Conservation (phyloP, 64 coral and sea anemone species). For the Pachyseris speciosa region DNA sequence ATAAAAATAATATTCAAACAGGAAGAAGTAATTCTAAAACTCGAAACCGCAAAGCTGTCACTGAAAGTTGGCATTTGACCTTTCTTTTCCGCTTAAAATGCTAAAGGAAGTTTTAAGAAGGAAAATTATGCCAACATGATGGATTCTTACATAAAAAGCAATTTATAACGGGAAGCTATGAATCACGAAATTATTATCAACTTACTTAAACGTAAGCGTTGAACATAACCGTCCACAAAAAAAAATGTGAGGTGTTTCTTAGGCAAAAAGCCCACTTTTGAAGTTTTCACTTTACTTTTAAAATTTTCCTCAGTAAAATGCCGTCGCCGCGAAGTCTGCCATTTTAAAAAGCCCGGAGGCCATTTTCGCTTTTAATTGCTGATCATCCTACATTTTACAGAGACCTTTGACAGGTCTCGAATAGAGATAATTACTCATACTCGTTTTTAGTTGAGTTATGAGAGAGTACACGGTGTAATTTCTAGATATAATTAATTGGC, state of each 20-base stretch:
- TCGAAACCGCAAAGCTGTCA: neutral
- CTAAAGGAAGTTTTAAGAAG: neutral
- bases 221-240: neutral
- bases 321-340: slow-evolving; percentile 22
- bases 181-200: neutral
- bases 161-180: neutral
- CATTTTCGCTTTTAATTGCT: slow-evolving; percentile 10
- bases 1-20: neutral
- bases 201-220: neutral
- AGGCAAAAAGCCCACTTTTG: neutral
- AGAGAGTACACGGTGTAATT: neutral
- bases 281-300: neutral
- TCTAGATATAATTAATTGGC: slow-evolving; percentile 4
- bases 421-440: neutral
- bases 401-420: neutral
- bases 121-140: neutral
- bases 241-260: neutral
- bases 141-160: neutral
- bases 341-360: neutral
- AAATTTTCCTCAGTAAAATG: neutral
- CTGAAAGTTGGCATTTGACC: neutral
- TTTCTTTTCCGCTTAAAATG: neutral
- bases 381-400: neutral
- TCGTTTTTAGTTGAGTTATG: neutral
- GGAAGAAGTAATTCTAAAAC: slow-evolving; percentile 1